These are phyloP conservation scores for Cheirogaleus major DNA, from an alignment of 2,797 vertebrate genomes.

Conservation along the genomic window DNA sequence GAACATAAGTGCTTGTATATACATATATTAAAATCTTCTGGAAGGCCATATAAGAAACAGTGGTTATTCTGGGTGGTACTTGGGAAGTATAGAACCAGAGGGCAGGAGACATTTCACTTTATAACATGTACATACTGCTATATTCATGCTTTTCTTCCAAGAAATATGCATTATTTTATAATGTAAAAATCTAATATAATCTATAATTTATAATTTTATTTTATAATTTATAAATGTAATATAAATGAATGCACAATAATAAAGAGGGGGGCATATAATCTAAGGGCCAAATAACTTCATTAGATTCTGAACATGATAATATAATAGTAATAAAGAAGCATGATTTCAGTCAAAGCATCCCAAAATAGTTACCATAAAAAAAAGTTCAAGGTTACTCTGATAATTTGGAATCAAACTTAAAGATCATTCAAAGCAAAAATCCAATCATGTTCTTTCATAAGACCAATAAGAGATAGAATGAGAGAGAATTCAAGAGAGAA, in stretches of 20 bases:
- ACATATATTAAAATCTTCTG: neutral
- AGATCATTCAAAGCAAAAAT: constrained; percentile 28
- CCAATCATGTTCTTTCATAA: neutral
- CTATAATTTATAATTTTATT: neutral
- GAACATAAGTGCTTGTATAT: neutral
- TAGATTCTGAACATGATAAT: constrained; percentile 23
- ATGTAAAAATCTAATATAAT: neutral
- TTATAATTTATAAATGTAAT: neutral
- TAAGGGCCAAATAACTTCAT: neutral
- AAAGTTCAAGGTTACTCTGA: neutral
- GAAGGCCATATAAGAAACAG: neutral
- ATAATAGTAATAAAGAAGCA: neutral
- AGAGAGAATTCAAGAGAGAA: neutral
- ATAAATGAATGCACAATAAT: neutral
- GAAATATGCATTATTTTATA: neutral
- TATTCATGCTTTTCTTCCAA: neutral
- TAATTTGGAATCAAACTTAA: constrained; percentile 18
- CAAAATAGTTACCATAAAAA: neutral
- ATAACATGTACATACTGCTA: neutral
- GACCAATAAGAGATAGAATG: neutral
- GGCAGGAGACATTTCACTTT: neutral
- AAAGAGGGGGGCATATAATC: neutral
- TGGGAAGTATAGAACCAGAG: neutral
- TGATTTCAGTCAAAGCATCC: neutral
- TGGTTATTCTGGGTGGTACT: neutral